Evolutionary conservation across 2,888 invertebrate genomes (phyloP).

Genomic region (Drosophila stalkeri): DNA sequence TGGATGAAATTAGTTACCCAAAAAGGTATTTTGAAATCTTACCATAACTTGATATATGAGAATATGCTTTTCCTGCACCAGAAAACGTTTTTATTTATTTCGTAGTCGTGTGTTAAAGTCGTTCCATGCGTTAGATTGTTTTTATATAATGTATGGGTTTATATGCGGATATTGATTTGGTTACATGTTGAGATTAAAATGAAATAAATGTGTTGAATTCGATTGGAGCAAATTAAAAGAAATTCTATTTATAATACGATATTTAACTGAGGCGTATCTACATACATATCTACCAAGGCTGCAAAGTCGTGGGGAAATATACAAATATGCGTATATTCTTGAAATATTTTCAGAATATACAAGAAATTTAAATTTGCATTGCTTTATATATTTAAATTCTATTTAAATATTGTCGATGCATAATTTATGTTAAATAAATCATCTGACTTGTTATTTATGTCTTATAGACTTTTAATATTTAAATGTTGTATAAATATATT

Average conservation of each 20-base stretch:
- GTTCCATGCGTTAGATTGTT: conserved; percentile 43
- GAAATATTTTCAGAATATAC: too few relatives aligned
- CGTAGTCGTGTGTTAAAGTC: conserved; percentile 25
- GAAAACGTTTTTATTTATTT: conserved; percentile 1
- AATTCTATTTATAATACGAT: conserved; percentile 4
- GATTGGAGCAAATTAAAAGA: conserved; percentile 45
- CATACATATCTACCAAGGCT: neutral
- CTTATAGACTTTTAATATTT: too few relatives aligned
- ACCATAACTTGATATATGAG: conserved; percentile 95
- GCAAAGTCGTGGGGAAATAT: neutral
- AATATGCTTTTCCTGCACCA: conserved; percentile 91
- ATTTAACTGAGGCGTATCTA: neutral
- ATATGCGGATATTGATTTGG: conserved; percentile 27
- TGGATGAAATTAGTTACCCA: conserved; percentile 53
- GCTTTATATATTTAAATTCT: too few relatives aligned
- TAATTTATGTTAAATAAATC: too few relatives aligned
- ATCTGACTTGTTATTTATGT: too few relatives aligned
- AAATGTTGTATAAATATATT: too few relatives aligned
- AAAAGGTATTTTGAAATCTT: conserved; percentile 84
- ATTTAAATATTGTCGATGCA: too few relatives aligned
- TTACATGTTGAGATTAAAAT: conserved; percentile 60
- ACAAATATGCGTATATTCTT: too few relatives aligned
- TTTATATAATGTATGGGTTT: conserved; percentile 36
- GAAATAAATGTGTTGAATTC: conserved; percentile 59
- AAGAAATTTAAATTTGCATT: too few relatives aligned